A percentile compares a stretch with the other conserved stretches of the same genome.
These are phyloP conservation scores for Melanotaenia duboulayi DNA, from an alignment of 2,113 vertebrate genomes.

Conservation along the genomic window DNA sequence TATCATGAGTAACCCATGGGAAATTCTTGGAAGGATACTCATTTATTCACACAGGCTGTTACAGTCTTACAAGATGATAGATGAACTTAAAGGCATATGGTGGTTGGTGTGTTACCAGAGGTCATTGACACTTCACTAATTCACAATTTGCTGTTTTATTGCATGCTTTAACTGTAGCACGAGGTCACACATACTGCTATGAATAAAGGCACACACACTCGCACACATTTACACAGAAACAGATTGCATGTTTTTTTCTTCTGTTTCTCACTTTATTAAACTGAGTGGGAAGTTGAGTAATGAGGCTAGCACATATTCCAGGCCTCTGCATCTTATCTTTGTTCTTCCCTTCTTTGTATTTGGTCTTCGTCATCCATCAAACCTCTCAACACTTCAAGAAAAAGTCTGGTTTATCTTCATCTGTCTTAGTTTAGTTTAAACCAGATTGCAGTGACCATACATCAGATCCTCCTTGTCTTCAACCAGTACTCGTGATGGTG, in stretches of 20 bases:
- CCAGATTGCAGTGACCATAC: conserved; percentile 16
- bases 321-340: conserved; percentile 59
- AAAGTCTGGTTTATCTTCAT: conserved; percentile 35
- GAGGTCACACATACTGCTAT: conserved; percentile 39
- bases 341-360: conserved; percentile 23
- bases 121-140: conserved; percentile 75
- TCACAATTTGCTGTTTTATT: conserved; percentile 65
- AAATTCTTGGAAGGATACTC: conserved; percentile 33
- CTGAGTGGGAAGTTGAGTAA: conserved; percentile 57
- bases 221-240: neutral
- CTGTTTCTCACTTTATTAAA: conserved; percentile 35
- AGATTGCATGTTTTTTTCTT: conserved; percentile 24
- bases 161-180: conserved; percentile 33
- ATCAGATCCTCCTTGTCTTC: conserved; percentile 39
- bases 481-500: conserved; percentile 10
- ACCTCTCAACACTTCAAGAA: conserved; percentile 27
- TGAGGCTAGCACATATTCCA: conserved; percentile 56
- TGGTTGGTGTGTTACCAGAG: conserved; percentile 65
- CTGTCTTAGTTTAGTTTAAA: conserved; percentile 23
- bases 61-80: conserved; percentile 60
- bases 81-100: conserved; percentile 41
- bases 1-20: conserved; percentile 40
- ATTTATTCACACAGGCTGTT: conserved; percentile 32
- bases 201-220: neutral
- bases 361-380: conserved; percentile 16